Evolutionary conservation across 2,797 vertebrate genomes (phyloP).

Genomic region (Helarctos malayanus): DNA sequence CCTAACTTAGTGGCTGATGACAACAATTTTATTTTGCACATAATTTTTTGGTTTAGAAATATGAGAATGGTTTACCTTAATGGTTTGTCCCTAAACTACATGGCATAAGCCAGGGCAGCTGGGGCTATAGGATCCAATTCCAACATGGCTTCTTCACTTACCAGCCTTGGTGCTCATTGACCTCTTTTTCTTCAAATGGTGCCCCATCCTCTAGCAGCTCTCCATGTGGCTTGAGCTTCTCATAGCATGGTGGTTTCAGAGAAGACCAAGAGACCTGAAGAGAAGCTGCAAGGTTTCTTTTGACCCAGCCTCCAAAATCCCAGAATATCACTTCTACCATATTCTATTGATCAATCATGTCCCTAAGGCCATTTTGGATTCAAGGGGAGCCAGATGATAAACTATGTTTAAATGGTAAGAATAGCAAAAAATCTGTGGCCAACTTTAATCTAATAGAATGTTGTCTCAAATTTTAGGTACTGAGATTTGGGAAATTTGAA

Average conservation of each 20-base stretch:
- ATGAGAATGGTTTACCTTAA: neutral
- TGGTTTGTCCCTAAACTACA: neutral
- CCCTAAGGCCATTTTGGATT: neutral
- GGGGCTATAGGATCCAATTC: neutral
- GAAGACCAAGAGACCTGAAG: neutral
- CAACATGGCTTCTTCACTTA: slow-evolving; percentile 10
- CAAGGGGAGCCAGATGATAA: neutral
- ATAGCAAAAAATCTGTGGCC: neutral
- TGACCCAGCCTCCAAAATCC: neutral
- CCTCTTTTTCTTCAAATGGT: neutral
- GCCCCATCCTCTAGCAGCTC: neutral
- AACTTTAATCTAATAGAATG: neutral
- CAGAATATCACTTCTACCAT: neutral
- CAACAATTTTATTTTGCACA: slow-evolving; percentile 3
- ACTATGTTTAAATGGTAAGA: neutral
- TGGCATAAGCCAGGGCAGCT: neutral
- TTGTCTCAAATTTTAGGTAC: slow-evolving; percentile 56
- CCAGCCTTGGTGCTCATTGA: neutral
- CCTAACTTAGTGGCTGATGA: neutral
- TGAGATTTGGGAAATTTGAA: neutral
- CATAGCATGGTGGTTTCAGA: neutral
- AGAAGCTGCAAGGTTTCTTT: slow-evolving; percentile 47
- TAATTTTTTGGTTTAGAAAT: neutral
- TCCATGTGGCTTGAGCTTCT: neutral
- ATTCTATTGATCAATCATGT: neutral